These are phyloP conservation scores for Triplophysa bombifrons DNA, from an alignment of 2,797 vertebrate species.

Conservation along the genomic window DNA sequence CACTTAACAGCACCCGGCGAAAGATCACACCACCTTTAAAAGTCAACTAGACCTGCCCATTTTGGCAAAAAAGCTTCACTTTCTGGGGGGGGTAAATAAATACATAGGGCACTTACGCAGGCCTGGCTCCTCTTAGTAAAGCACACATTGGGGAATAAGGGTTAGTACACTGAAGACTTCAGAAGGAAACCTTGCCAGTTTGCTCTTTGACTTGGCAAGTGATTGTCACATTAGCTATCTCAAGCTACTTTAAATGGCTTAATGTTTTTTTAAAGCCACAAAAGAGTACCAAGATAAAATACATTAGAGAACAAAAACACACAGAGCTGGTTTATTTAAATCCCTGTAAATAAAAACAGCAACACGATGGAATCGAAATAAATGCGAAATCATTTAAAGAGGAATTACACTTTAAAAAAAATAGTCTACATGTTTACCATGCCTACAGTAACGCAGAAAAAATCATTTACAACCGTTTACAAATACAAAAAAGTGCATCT, in stretches of 20 bases:
- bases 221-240: slow-evolving; percentile 61
- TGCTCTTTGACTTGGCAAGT: slow-evolving; percentile 69
- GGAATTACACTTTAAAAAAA: neutral
- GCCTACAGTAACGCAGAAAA: too few relatives aligned
- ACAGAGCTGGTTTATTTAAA: slow-evolving; percentile 64
- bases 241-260: slow-evolving; percentile 37
- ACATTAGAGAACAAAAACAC: slow-evolving; percentile 62
- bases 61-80: slow-evolving; percentile 56
- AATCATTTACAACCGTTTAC: neutral
- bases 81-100: slow-evolving; percentile 73
- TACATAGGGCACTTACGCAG: slow-evolving; percentile 56
- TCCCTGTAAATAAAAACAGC: slow-evolving; percentile 33
- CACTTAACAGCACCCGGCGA: slow-evolving; percentile 61
- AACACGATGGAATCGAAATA: neutral
- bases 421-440: neutral
- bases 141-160: slow-evolving; percentile 64
- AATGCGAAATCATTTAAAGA: neutral
- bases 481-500: neutral
- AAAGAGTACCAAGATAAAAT: slow-evolving; percentile 49
- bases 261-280: slow-evolving; percentile 55
- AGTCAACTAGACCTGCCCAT: slow-evolving; percentile 48
- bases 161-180: slow-evolving; percentile 60
- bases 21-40: slow-evolving; percentile 65
- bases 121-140: slow-evolving; percentile 65
- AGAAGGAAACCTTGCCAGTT: slow-evolving; percentile 70